These are phyloP conservation scores for Xylophagus ater DNA, from an alignment of 2,888 invertebrate species.

Conservation along the genomic window DNA sequence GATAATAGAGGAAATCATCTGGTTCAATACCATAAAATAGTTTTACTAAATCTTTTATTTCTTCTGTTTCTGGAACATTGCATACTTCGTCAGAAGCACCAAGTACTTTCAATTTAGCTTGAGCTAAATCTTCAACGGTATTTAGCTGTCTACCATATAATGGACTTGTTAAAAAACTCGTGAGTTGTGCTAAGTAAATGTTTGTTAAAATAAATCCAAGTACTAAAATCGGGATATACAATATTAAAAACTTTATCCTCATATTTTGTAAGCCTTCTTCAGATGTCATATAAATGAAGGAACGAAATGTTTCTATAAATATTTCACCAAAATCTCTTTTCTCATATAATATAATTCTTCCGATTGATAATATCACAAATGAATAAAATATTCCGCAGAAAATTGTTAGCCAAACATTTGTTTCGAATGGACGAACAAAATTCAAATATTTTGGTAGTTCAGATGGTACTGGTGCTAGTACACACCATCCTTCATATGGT, in stretches of 20 bases:
- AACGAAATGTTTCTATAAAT: background rate
- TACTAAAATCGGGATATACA: conserved; percentile 1
- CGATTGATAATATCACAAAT: background rate
- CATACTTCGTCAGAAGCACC: too few relatives aligned
- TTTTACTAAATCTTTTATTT: background rate
- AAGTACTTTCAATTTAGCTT: conserved; percentile 1
- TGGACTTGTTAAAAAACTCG: conserved; percentile 5
- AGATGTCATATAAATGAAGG: background rate
- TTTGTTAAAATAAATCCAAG: conserved; percentile 2
- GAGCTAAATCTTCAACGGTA: background rate
- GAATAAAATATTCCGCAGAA: background rate
- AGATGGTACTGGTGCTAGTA: conserved; percentile 4
- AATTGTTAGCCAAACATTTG: background rate
- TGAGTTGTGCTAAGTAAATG: background rate
- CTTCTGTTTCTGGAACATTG: too few relatives aligned
- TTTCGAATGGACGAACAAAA: background rate
- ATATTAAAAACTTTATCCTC: background rate
- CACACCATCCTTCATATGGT: conserved; percentile 2
- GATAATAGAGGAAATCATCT: background rate
- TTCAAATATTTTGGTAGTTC: background rate
- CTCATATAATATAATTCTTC: background rate
- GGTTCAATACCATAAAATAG: background rate
- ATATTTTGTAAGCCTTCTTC: background rate
- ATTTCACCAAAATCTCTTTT: background rate
- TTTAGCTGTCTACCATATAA: background rate